Conservation (phyloP, 2,888 invertebrate genomes). For the Scaptomyza flava region DNA sequence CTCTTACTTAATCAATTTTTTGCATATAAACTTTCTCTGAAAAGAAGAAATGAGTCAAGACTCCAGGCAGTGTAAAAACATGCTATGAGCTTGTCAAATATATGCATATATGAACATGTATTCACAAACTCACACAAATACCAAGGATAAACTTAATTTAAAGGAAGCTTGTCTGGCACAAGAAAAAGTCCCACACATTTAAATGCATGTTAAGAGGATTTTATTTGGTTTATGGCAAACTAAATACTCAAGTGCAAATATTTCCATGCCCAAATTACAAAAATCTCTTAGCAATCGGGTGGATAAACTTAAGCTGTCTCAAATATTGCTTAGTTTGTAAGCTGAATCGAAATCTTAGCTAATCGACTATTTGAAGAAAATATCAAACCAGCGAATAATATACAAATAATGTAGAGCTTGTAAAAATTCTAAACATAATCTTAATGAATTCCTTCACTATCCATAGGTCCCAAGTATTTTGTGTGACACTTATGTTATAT, state of each 20-base stretch:
- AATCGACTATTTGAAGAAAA: no score
- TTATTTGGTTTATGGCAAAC: background rate
- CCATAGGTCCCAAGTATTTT: no score
- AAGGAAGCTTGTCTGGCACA: background rate
- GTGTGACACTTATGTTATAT: no score
- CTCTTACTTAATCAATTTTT: slow-evolving; percentile 1
- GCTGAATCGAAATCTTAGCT: no score
- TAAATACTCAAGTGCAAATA: background rate
- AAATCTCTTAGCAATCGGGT: background rate
- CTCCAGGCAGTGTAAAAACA: background rate
- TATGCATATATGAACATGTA: background rate
- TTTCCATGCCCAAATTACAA: background rate
- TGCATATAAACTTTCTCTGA: slow-evolving; percentile 10
- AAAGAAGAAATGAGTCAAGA: background rate
- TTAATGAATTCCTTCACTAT: no score
- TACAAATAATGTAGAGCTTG: no score
- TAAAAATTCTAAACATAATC: no score
- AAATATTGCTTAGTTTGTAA: background rate
- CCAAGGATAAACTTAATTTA: background rate
- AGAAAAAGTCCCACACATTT: background rate
- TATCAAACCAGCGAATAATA: no score
- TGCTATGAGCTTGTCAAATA: slow-evolving; percentile 13
- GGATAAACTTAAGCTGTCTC: background rate
- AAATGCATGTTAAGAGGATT: background rate
- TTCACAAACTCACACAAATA: background rate